Base-by-base conservation (phyloP, 2,113 vertebrate genomes). In the Pardalotus punctatus region DNA sequence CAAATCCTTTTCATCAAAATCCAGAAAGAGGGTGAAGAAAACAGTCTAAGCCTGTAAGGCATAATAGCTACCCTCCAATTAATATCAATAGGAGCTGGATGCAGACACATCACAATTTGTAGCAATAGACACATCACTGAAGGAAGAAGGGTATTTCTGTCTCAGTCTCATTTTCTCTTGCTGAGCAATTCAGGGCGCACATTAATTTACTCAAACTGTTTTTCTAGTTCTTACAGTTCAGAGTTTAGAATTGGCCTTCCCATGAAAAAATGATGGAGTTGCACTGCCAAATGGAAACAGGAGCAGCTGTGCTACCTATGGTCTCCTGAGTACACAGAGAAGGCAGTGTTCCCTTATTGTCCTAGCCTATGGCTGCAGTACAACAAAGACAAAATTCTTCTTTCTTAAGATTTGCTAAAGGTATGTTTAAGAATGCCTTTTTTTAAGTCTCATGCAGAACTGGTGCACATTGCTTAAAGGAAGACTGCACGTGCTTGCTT, bases 401-500 rank as follows among this genome's bases (percentile, higher is more conserved):
- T 72, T 38, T 72, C 16, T 47, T 43, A 56, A 58, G 31, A 14
- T 56, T 69, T 48, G 73, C 51, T 66, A 54, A 47, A 33, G 42
- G 14, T 58, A 56, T 1, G 1, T 14, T 47, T 35, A 69, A 64
- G 40, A 69, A 86, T 40, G 12, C 20, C 47, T 78, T 81, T 69
- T 53, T 69, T 2, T n/a, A 86, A 47, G 8, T 66, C 14, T 81
- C 20, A 24, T 24, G 9, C 19, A 73, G n/a, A 65, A 24, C 14
- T 45, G 25, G 24, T 69, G 76, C 33, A 38, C 27, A 35, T 43
- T 83, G 25, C 58, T 81, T 77, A 78, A 69, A 80, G 76, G 45
- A 76, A 82, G 48, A 31, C 14, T 38, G 38, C n/a, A 42, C 0
- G 0, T 58, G 47, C 38, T 42, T 29, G 7, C 38, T 58, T 29